Evolutionary conservation across 2,888 invertebrate species (phyloP).

Genomic region (Hydrotaea cyrtoneurina): DNA sequence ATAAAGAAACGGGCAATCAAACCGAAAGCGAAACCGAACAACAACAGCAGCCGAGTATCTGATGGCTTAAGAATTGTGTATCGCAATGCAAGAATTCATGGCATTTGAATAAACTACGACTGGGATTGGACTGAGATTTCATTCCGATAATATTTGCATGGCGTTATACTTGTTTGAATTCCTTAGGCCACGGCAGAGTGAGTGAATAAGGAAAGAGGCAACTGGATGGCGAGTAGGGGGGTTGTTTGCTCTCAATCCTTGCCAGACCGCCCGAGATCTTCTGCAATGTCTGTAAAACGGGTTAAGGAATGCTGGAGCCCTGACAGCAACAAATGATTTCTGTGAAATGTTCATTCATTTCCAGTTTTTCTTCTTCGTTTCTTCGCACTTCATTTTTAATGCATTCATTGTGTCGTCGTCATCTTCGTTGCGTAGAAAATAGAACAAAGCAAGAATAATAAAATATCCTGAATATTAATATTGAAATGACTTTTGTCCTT

Average conservation of each 20-base stretch:
- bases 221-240: too few species aligned
- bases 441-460: too few species aligned
- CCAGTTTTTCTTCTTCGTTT: too few species aligned
- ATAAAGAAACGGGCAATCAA: not conserved
- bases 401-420: not conserved
- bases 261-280: not conserved
- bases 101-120: slow-evolving; percentile 38
- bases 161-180: not conserved
- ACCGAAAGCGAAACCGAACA: not conserved
- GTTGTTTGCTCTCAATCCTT: too few species aligned
- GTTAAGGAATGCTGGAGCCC: not conserved
- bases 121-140: slow-evolving; percentile 6
- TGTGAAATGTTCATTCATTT: not conserved
- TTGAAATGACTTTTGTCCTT: too few species aligned
- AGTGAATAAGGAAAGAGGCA: not conserved
- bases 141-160: not conserved
- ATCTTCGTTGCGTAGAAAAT: too few species aligned
- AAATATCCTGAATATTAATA: too few species aligned
- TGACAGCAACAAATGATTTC: slow-evolving; percentile 1
- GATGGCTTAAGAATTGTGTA: slow-evolving; percentile 35
- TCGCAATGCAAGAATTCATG: slow-evolving; percentile 11
- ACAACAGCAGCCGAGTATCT: not conserved
- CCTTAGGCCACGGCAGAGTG: not conserved
- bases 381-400: not conserved
- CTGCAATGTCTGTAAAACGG: not conserved